phyloP scores from a whole-genome alignment of 92 coral and sea anemone species.

The Actinernus sp. region DNA sequence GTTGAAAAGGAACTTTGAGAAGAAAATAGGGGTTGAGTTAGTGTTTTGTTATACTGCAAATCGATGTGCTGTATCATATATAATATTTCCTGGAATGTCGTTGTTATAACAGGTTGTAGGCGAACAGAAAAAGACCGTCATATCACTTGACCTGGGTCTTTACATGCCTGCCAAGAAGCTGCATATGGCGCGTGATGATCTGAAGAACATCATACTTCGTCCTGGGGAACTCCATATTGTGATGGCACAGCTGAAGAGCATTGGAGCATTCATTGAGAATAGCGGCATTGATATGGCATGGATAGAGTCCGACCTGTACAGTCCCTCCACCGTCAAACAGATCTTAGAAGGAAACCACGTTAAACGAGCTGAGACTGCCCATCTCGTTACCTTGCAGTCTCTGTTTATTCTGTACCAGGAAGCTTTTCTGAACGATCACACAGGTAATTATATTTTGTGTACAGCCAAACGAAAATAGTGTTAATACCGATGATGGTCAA shows the following conservation, averaged over 20 bases:
- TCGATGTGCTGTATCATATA: no score
- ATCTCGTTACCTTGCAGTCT: conserved; percentile 56
- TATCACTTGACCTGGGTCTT: conserved; percentile 53
- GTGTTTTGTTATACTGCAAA: no score
- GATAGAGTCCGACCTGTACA: conserved; percentile 53
- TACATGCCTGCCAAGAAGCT: conserved; percentile 52
- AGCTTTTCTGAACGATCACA: conserved; percentile 37
- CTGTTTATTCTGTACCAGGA: conserved; percentile 46
- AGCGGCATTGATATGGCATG: conserved; percentile 66
- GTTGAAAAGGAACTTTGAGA: no score
- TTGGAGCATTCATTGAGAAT: conserved; percentile 55
- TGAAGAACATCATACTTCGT: conserved; percentile 46
- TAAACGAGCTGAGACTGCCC: conserved; percentile 58
- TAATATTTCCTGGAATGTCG: no score
- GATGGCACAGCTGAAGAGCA: conserved; percentile 35
- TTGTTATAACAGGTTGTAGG: conserved; percentile 20
- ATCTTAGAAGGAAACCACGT: conserved; percentile 51
- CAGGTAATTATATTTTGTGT: conserved; percentile 19
- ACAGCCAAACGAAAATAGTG: no score
- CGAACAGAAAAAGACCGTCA: conserved; percentile 48
- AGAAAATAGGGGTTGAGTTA: no score
- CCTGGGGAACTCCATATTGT: conserved; percentile 68
- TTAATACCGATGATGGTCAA: no score
- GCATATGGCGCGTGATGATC: conserved; percentile 48
- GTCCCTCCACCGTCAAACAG: conserved; percentile 62